phyloP scores from a whole-genome alignment of 2,113 vertebrate species.

The Balaeniceps rex region DNA sequence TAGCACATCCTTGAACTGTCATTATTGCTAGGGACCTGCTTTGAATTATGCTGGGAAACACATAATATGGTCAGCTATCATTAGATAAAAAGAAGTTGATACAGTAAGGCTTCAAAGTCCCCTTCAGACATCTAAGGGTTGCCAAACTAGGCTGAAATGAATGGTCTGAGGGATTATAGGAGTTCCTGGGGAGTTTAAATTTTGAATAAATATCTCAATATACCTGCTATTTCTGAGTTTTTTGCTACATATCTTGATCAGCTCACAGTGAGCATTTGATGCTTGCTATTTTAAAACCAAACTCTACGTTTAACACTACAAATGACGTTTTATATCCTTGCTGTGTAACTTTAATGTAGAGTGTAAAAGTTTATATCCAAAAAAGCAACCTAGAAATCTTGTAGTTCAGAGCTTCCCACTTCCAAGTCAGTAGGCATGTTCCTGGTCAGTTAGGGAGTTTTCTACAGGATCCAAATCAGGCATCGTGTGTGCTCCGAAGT shows the following conservation, averaged over 20 bases:
- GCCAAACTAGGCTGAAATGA: background rate
- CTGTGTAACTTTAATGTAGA: background rate
- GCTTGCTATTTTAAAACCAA: background rate
- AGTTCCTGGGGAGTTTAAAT: background rate
- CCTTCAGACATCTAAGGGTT: background rate
- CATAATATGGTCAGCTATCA: background rate
- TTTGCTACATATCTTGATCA: background rate
- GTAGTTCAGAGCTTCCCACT: background rate
- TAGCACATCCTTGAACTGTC: background rate
- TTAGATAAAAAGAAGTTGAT: background rate
- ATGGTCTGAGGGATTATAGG: background rate
- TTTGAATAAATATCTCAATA: background rate
- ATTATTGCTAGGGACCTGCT: background rate
- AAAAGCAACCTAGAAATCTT: background rate
- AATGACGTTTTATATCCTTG: background rate
- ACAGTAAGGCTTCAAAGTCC: background rate
- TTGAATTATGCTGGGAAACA: background rate
- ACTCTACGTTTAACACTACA: background rate
- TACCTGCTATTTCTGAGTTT: background rate
- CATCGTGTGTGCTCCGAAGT: background rate
- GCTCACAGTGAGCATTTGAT: background rate
- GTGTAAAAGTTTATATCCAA: background rate
- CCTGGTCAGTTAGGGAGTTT: background rate
- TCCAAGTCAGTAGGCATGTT: background rate
- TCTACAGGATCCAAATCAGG: background rate